A percentile compares a stretch with the other conserved stretches of the same genome.
These are phyloP conservation scores for Schizopygopsis malacanthus DNA, from an alignment of 2,797 vertebrate genomes.

Conservation along the genomic window DNA sequence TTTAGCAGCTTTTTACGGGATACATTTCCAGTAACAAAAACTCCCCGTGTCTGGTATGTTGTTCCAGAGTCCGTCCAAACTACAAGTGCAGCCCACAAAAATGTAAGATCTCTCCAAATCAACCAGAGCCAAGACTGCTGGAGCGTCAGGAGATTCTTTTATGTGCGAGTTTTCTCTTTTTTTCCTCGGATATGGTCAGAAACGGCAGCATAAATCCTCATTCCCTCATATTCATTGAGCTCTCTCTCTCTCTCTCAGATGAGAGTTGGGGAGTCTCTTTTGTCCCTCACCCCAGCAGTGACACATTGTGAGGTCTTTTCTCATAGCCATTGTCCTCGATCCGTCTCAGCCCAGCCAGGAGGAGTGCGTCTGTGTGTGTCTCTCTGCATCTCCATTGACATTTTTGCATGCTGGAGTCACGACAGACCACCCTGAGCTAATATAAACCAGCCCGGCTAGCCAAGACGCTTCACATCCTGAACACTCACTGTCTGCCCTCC, in stretches of 20 bases:
- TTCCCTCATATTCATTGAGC: slow-evolving; percentile 12
- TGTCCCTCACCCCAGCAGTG: slow-evolving; percentile 24
- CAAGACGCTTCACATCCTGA: slow-evolving; percentile 64
- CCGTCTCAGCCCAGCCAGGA: background rate
- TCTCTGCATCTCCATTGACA: slow-evolving; percentile 71
- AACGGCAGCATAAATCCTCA: background rate
- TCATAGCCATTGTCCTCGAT: slow-evolving; percentile 35
- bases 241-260: background rate
- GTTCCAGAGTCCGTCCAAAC: slow-evolving; percentile 10
- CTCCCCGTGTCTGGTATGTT: slow-evolving; percentile 26
- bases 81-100: slow-evolving; percentile 51
- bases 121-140: slow-evolving; percentile 23
- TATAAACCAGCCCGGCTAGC: slow-evolving; percentile 70
- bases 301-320: slow-evolving; percentile 42
- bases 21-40: slow-evolving; percentile 17
- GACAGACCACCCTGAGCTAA: slow-evolving; percentile 77
- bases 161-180: slow-evolving; percentile 15
- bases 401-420: slow-evolving; percentile 76
- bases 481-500: slow-evolving; percentile 42
- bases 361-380: slow-evolving; percentile 21
- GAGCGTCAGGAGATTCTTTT: slow-evolving; percentile 11
- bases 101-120: slow-evolving; percentile 17
- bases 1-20: slow-evolving; percentile 17
- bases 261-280: slow-evolving; percentile 1
- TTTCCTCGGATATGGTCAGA: background rate